Conservation (phyloP, 2,888 invertebrate species). For the Ditula angustiorana region DNA sequence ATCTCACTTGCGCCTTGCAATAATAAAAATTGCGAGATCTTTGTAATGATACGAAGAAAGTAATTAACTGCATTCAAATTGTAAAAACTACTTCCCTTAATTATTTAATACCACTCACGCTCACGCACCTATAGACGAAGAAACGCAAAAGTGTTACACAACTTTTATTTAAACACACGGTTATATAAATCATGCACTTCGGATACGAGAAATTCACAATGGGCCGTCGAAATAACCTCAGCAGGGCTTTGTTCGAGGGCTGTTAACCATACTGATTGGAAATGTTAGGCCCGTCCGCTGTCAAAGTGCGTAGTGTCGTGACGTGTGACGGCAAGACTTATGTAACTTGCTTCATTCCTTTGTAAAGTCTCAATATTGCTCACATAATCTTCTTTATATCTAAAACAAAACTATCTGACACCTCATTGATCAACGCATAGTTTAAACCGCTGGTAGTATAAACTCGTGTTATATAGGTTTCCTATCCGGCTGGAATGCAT, state of each 20-base stretch:
- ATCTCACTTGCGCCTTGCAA: too few species aligned
- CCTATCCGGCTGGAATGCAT: too few species aligned
- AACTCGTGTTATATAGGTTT: too few species aligned
- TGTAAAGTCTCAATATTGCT: too few species aligned
- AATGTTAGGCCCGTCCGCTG: conserved; percentile 6
- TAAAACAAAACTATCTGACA: too few species aligned
- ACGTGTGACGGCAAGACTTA: background rate
- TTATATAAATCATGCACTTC: conserved; percentile 55
- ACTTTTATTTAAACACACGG: conserved; percentile 53
- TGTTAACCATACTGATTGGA: conserved; percentile 42
- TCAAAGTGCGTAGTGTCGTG: background rate
- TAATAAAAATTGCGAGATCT: background rate
- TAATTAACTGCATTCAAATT: conserved; percentile 10
- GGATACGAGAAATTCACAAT: conserved; percentile 45
- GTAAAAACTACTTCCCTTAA: conserved; percentile 28
- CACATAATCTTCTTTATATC: too few species aligned
- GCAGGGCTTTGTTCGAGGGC: conserved; percentile 51
- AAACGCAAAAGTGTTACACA: conserved; percentile 49
- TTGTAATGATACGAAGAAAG: background rate
- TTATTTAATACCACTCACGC: conserved; percentile 20
- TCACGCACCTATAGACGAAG: conserved; percentile 11
- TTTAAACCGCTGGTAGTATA: too few species aligned
- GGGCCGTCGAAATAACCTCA: conserved; percentile 15
- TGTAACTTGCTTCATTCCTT: background rate
- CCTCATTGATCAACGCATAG: too few species aligned